These are phyloP conservation scores for Leptothorax acervorum DNA, from an alignment of 2,888 invertebrate species.

Conservation along the genomic window DNA sequence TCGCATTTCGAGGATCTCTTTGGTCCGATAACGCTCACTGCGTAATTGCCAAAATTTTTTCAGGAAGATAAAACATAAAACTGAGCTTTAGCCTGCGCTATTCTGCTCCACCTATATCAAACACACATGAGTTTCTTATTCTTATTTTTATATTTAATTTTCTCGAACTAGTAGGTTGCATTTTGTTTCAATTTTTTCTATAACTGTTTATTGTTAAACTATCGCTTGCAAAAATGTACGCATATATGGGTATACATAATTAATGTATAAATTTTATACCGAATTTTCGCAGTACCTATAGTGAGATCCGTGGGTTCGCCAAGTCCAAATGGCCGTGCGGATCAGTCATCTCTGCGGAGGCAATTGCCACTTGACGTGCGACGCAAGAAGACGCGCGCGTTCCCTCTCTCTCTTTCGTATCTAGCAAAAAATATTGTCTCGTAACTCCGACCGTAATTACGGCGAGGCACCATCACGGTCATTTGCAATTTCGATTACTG, in stretches of 20 bases:
- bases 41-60: not conserved
- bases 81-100: not conserved
- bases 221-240: not conserved
- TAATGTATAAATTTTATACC: not conserved
- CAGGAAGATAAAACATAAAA: not conserved
- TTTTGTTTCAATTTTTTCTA: not conserved
- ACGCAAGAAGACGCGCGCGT: not conserved
- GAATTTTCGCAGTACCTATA: not conserved
- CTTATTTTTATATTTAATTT: not conserved
- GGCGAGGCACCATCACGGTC: not conserved
- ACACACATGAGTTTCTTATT: not conserved
- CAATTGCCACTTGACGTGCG: slow-evolving; percentile 32
- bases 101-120: not conserved
- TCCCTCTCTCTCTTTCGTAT: not conserved
- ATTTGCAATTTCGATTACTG: slow-evolving; percentile 50
- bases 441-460: slow-evolving; percentile 32
- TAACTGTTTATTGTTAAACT: not conserved
- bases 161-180: not conserved
- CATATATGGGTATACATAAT: not conserved
- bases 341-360: not conserved
- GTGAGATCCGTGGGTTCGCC: not conserved
- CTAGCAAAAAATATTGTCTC: slow-evolving; percentile 41
- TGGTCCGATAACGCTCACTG: slow-evolving; percentile 6
- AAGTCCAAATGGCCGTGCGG: not conserved
- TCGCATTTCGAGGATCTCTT: not conserved